A percentile compares a stretch with the other conserved stretches of the same genome.
Conservation (phyloP, 2,797 vertebrate species). For the Oceanodroma leucorhoa region DNA sequence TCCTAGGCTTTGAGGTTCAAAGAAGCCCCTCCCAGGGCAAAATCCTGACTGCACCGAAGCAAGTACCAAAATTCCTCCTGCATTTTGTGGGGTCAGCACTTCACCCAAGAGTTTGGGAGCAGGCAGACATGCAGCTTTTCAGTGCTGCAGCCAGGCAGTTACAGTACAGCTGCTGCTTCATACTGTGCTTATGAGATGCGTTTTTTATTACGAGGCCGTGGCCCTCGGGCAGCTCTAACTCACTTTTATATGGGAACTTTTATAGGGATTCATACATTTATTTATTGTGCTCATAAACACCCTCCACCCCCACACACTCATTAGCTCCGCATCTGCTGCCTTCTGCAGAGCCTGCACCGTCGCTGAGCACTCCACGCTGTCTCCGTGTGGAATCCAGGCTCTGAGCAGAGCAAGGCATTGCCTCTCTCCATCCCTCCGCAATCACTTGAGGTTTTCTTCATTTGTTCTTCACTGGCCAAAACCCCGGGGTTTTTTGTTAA, state of each 20-base stretch:
- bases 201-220: background rate
- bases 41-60: background rate
- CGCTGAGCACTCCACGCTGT: background rate
- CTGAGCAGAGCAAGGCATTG: constrained; percentile 25
- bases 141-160: background rate
- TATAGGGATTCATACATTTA: constrained; percentile 58
- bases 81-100: background rate
- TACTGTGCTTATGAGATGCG: background rate
- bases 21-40: background rate
- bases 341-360: constrained; percentile 18
- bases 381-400: constrained; percentile 29
- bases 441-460: background rate
- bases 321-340: constrained; percentile 44
- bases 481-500: background rate
- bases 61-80: background rate
- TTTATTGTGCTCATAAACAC: constrained; percentile 67
- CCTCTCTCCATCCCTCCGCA: background rate
- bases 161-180: constrained; percentile 23
- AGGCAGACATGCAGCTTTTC: background rate
- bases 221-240: constrained; percentile 35
- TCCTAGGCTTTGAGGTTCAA: background rate
- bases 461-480: background rate
- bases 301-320: constrained; percentile 1
- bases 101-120: background rate
- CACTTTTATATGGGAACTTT: constrained; percentile 53